A percentile compares a stretch with the other conserved stretches of the same genome.
Conservation (phyloP, 2,113 vertebrate species). For the Emydura subglobosa region DNA sequence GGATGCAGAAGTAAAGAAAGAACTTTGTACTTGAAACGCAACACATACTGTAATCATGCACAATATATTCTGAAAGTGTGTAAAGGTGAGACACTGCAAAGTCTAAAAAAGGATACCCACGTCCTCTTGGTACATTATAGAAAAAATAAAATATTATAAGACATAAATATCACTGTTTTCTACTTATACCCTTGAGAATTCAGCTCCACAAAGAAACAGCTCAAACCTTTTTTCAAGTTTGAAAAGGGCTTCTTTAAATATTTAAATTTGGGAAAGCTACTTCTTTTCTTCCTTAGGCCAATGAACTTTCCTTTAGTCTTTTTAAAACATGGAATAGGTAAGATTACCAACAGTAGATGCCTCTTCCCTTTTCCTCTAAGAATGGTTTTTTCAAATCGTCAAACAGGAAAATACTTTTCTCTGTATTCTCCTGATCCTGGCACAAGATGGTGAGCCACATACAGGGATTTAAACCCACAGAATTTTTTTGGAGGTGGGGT, state of each 20-base stretch:
- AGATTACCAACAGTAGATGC: constrained; percentile 51
- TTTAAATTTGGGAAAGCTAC: constrained; percentile 64
- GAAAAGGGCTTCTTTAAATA: constrained; percentile 73
- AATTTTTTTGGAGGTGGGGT: neutral
- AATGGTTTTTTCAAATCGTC: constrained; percentile 60
- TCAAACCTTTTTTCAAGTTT: constrained; percentile 68
- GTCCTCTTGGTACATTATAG: constrained; percentile 33
- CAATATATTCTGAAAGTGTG: constrained; percentile 36
- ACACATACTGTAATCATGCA: constrained; percentile 1
- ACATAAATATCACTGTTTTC: constrained; percentile 55
- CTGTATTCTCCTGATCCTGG: constrained; percentile 29
- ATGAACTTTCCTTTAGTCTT: constrained; percentile 58
- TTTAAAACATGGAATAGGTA: constrained; percentile 65
- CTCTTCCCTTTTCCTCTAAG: constrained; percentile 35
- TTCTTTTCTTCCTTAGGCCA: constrained; percentile 46
- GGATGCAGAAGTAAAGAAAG: constrained; percentile 16
- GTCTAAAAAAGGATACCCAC: constrained; percentile 47
- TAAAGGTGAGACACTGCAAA: constrained; percentile 24
- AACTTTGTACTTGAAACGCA: constrained; percentile 13
- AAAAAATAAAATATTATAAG: constrained; percentile 57
- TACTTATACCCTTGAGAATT: constrained; percentile 47
- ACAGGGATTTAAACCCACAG: neutral
- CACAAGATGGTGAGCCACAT: neutral
- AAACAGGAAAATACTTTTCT: constrained; percentile 52
- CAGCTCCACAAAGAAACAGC: constrained; percentile 56